Conservation (phyloP, 2,797 vertebrate species). For the Darevskia mixta region DNA sequence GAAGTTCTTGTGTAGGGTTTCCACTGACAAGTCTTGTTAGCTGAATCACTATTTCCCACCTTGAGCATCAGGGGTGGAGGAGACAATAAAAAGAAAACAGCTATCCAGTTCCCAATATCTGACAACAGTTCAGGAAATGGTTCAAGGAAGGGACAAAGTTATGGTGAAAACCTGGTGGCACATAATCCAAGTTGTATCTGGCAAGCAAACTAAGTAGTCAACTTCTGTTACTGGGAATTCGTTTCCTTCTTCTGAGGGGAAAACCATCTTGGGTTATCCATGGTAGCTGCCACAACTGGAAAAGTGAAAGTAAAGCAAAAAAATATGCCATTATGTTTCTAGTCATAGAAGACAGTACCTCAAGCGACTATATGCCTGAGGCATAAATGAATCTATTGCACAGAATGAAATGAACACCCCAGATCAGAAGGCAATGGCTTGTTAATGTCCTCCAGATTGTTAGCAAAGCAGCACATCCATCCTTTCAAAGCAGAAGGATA, state of each 20-base stretch:
- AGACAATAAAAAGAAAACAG: neutral
- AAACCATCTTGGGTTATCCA: constrained; percentile 57
- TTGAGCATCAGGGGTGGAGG: neutral
- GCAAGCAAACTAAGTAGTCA: constrained; percentile 53
- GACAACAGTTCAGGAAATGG: constrained; percentile 19
- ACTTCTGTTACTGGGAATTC: constrained; percentile 71
- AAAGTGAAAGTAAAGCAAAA: constrained; percentile 58
- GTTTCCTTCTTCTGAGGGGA: constrained; percentile 41
- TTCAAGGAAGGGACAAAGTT: constrained; percentile 37
- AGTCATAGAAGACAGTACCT: constrained; percentile 39
- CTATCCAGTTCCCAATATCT: neutral
- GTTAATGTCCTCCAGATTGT: constrained; percentile 27
- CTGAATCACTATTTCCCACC: neutral
- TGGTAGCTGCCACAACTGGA: constrained; percentile 61
- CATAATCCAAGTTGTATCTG: constrained; percentile 62
- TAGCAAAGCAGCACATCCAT: neutral
- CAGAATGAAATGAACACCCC: constrained; percentile 18
- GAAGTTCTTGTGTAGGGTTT: too few species aligned
- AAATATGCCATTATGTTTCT: constrained; percentile 54
- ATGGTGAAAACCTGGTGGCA: constrained; percentile 36
- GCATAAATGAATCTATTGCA: constrained; percentile 34
- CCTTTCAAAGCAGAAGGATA: neutral
- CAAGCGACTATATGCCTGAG: constrained; percentile 39
- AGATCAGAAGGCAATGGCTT: neutral
- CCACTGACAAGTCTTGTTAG: neutral